Base-by-base conservation (phyloP, 2,888 invertebrate species). In the Drosophila mayaguana region DNA sequence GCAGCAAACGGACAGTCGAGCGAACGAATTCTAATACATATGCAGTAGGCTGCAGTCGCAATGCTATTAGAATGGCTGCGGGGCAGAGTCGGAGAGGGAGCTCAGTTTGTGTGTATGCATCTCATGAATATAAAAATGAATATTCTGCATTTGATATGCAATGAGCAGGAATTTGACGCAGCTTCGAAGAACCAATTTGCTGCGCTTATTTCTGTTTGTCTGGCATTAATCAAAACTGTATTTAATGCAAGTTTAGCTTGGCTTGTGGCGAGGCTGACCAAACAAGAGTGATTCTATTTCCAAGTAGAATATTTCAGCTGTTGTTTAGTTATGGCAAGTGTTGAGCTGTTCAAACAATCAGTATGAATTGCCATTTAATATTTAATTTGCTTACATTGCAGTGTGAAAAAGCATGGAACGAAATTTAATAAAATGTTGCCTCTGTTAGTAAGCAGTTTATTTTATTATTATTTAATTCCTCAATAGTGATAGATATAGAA, bases 41-140 rank as follows among this genome's bases (percentile, higher is more conserved):
- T 69, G 56, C 20, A 53, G 54, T 48, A 40, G 59, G 34, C 40
- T 34, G 46, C 36, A 46, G 22, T 48, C 18, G 32, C 28, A 46
- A 48, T 51, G 22, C 36, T 11, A 20, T 18, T 16, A 25, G 32
- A 14, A 11, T 53, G 45, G n/a, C n/a, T n/a, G n/a, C n/a, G n/a
- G n/a, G n/a, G n/a, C n/a, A n/a, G n/a, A n/a, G n/a, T n/a, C n/a
- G n/a, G n/a, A n/a, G n/a, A n/a, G n/a, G n/a, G n/a, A n/a, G n/a
- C n/a, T n/a, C n/a, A n/a, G n/a, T n/a, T n/a, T n/a, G n/a, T 28
- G 8, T 28, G 28, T 8, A 50, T 70, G 69, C 60, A 73, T 43
- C 57, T 76, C 78, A 78, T 76, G 69, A 76, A 78, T 78, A 67
- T 67, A 56, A 67, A 66, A 66, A 56, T 38, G 11, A 61, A 77